phyloP scores from a whole-genome alignment of 2,888 invertebrate species.

The Papilio elwesi region DNA sequence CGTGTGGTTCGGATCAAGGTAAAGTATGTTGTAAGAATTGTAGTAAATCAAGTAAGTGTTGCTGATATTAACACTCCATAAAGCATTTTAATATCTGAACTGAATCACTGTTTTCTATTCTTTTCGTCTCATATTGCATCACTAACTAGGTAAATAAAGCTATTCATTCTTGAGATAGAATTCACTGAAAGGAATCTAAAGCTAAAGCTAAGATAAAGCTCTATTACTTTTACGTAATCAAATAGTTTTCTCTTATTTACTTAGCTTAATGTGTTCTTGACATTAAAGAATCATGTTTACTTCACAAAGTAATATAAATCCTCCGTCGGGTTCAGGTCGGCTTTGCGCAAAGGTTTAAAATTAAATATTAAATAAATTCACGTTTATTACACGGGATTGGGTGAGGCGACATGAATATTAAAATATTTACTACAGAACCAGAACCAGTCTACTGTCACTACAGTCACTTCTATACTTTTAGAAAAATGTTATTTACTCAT shows the following conservation, averaged over 20 bases:
- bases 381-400: conserved; percentile 3
- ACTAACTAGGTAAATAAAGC: conserved; percentile 2
- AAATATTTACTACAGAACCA: background rate
- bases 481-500: too few relatives aligned
- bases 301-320: conserved; percentile 14
- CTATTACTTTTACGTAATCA: background rate
- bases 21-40: conserved; percentile 13
- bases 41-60: conserved; percentile 7
- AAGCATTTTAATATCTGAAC: background rate
- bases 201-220: too few relatives aligned
- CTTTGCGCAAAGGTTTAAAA: conserved; percentile 1
- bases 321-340: background rate
- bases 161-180: background rate
- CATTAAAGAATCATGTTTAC: conserved; percentile 15
- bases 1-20: conserved; percentile 11
- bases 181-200: too few relatives aligned
- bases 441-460: too few relatives aligned
- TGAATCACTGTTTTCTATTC: background rate
- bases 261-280: conserved; percentile 7
- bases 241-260: conserved; percentile 13
- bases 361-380: conserved; percentile 19
- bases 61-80: background rate
- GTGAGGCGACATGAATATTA: background rate
- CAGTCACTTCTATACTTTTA: too few relatives aligned
- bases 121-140: background rate